Evolutionary conservation across 2,113 vertebrate species (phyloP).

Genomic region (Nipponia nippon): DNA sequence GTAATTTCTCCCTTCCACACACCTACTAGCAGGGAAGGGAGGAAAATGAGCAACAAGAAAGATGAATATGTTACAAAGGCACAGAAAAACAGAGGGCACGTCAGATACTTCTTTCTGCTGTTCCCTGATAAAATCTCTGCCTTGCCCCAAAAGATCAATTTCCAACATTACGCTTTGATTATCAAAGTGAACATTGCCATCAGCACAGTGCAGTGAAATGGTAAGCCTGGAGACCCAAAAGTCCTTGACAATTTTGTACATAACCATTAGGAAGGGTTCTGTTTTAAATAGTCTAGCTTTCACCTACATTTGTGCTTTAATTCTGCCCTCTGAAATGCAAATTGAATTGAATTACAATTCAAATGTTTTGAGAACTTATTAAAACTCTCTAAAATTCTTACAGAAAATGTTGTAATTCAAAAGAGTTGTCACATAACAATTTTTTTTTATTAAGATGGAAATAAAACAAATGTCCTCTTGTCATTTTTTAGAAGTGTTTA

Average conservation of each 20-base stretch:
- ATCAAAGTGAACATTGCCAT: not conserved
- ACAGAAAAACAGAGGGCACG: not conserved
- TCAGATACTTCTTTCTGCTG: not conserved
- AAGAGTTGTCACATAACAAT: not conserved
- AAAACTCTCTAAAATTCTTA: not conserved
- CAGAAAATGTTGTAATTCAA: not conserved
- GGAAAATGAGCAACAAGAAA: not conserved
- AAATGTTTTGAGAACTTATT: not conserved
- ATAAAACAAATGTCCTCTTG: not conserved
- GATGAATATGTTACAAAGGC: not conserved
- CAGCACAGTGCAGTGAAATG: not conserved
- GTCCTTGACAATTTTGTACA: not conserved
- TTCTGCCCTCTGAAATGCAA: not conserved
- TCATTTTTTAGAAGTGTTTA: not conserved
- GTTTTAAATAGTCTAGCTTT: not conserved
- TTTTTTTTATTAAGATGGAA: not conserved
- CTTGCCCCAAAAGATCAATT: not conserved
- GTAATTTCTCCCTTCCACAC: not conserved
- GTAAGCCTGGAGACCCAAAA: not conserved
- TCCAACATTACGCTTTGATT: not conserved
- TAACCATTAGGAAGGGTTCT: not conserved
- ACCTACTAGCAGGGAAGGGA: not conserved
- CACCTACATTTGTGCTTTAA: not conserved
- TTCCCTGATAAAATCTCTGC: not conserved
- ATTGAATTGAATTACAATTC: not conserved